These are phyloP conservation scores for Phocides pigmalion DNA, from an alignment of 1,140 invertebrate genomes.

Conservation along the genomic window DNA sequence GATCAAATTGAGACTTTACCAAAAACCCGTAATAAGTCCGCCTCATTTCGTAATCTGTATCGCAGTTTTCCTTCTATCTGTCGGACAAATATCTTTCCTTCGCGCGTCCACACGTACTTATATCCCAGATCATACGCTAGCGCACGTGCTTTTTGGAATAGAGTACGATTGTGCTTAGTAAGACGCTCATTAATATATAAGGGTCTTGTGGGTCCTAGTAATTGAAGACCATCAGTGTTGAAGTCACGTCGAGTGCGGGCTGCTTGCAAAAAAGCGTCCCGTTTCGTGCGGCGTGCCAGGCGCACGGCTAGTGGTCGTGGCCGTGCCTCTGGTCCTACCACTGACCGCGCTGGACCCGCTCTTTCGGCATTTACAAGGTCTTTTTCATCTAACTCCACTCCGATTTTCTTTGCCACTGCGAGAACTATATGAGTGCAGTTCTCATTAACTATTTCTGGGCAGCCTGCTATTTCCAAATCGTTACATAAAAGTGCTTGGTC, in stretches of 20 bases:
- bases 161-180: slow-evolving; percentile 18
- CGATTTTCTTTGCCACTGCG: slow-evolving; percentile 16
- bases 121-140: slow-evolving; percentile 1
- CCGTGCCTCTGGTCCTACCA: background rate
- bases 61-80: slow-evolving; percentile 15
- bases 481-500: slow-evolving; percentile 11
- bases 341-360: background rate
- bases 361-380: slow-evolving; percentile 19
- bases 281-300: slow-evolving; percentile 4
- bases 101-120: slow-evolving; percentile 36
- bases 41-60: background rate
- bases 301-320: background rate
- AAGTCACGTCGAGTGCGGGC: background rate
- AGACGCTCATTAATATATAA: slow-evolving; percentile 31
- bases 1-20: too few relatives aligned
- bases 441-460: background rate
- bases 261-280: slow-evolving; percentile 2
- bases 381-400: slow-evolving; percentile 14
- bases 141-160: slow-evolving; percentile 20
- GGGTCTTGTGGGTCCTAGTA: background rate
- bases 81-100: slow-evolving; percentile 24
- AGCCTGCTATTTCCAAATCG: background rate
- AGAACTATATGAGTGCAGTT: slow-evolving; percentile 13
- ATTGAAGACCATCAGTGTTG: background rate
- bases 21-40: too few relatives aligned